These are phyloP conservation scores for Doris montereyensis DNA, from an alignment of 2,888 invertebrate genomes.

Conservation along the genomic window DNA sequence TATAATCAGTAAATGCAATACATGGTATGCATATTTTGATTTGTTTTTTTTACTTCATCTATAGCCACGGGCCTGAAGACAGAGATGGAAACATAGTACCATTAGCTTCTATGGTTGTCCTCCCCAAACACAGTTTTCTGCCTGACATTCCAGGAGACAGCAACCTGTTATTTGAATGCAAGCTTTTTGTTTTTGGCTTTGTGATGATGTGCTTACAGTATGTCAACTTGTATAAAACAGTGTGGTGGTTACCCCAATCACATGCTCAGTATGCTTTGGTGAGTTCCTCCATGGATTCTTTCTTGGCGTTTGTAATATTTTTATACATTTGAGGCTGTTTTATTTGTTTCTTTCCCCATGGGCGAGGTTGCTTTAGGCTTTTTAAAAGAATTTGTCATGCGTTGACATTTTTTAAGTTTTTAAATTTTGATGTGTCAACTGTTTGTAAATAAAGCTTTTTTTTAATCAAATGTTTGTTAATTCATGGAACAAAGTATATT, in stretches of 20 bases:
- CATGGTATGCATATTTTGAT: no score
- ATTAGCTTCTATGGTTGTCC: conserved; percentile 63
- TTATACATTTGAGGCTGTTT: neutral
- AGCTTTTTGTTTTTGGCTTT: conserved; percentile 86
- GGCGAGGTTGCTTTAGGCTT: no score
- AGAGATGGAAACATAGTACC: conserved; percentile 61
- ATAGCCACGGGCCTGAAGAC: conserved; percentile 59
- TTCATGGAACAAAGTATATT: no score
- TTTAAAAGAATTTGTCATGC: no score
- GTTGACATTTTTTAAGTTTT: neutral
- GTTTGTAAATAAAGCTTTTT: no score
- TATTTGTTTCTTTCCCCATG: neutral
- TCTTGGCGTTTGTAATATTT: neutral
- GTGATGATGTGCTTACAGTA: conserved; percentile 86
- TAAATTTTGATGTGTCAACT: neutral
- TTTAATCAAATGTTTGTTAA: no score
- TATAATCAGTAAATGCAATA: no score
- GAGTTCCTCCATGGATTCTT: conserved; percentile 65
- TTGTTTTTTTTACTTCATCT: no score
- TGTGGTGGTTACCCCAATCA: conserved; percentile 97
- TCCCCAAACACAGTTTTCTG: conserved; percentile 70
- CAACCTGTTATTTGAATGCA: conserved; percentile 87
- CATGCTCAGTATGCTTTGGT: conserved; percentile 91
- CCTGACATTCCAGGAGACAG: conserved; percentile 81
- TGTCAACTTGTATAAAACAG: conserved; percentile 93